phyloP scores from a whole-genome alignment of 37 sponge, comb jelly and placozoan species.

The Cladorhizidae sp. region DNA sequence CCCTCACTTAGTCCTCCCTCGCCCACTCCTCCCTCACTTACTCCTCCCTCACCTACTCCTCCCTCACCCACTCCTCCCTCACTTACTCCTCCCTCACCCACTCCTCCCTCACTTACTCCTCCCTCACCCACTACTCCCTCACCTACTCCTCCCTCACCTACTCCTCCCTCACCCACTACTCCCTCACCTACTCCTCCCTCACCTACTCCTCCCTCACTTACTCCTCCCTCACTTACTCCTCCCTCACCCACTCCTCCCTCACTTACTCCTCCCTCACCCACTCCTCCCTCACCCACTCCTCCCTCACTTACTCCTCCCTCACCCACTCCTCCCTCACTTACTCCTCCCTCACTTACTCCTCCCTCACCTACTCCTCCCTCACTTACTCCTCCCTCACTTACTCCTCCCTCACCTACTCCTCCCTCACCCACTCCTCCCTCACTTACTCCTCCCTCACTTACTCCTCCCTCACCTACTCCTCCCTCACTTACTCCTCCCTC shows the following conservation, averaged over 20 bases:
- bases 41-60: neutral
- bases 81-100: neutral
- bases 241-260: neutral
- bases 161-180: neutral
- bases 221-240: neutral
- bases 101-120: neutral
- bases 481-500: neutral
- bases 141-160: neutral
- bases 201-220: neutral
- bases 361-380: neutral
- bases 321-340: neutral
- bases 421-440: neutral
- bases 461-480: neutral
- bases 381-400: neutral
- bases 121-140: neutral
- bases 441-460: neutral
- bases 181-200: neutral
- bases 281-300: neutral
- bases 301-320: neutral
- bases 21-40: neutral
- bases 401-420: neutral
- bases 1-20: neutral
- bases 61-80: neutral
- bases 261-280: neutral
- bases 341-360: neutral